phyloP scores from a whole-genome alignment of 2,888 invertebrate species.

The Pocota personata region DNA sequence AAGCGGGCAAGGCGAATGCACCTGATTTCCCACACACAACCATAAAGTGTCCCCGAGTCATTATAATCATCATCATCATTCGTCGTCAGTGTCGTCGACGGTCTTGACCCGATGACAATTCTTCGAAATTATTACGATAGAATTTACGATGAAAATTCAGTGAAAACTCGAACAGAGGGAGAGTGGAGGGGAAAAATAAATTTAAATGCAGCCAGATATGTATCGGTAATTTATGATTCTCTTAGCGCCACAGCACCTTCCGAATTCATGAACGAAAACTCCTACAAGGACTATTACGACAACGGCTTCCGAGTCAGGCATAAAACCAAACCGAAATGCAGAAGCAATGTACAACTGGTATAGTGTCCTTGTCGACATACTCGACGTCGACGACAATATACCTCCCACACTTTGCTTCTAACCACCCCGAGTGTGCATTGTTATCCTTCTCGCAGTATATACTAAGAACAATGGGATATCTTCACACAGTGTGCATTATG shows the following conservation, averaged over 20 bases:
- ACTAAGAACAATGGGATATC: conserved; percentile 60
- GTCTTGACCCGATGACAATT: conserved; percentile 46
- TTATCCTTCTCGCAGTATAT: conserved; percentile 49
- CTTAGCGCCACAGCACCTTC: conserved; percentile 69
- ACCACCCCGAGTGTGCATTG: conserved; percentile 56
- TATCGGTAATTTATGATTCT: conserved; percentile 70
- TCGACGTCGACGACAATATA: conserved; percentile 33
- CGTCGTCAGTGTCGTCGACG: conserved; percentile 17
- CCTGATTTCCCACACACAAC: conserved; percentile 68
- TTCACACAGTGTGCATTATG: conserved; percentile 61
- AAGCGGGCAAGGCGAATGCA: conserved; percentile 45
- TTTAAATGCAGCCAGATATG: conserved; percentile 60
- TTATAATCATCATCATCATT: conserved; percentile 59
- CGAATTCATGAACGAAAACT: conserved; percentile 44
- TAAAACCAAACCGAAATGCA: conserved; percentile 27
- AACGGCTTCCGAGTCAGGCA: neutral
- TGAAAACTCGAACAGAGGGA: conserved; percentile 24
- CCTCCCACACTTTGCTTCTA: conserved; percentile 59
- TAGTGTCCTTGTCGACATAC: conserved; percentile 57
- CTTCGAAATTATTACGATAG: conserved; percentile 63
- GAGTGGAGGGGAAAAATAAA: conserved; percentile 32
- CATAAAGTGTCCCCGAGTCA: conserved; percentile 58
- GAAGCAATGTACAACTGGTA: conserved; percentile 10
- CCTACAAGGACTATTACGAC: neutral
- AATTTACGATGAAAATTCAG: conserved; percentile 55